Evolutionary conservation across 92 coral and sea anemone species (phyloP).

Genomic region (Porites lobata): DNA sequence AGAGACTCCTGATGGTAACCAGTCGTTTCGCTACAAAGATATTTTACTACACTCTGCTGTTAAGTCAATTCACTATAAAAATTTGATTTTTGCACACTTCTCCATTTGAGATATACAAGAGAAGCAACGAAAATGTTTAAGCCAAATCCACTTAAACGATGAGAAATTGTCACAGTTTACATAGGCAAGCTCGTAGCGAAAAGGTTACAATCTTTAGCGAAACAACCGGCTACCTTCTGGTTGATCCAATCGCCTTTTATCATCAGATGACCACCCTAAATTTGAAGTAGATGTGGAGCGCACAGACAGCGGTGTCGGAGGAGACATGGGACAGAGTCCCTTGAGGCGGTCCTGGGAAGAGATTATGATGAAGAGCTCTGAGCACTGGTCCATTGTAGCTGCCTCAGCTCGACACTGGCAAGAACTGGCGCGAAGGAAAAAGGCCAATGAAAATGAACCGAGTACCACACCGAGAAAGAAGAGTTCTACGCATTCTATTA

Average conservation of each 20-base stretch:
- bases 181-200: too few species aligned
- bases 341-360: conserved; percentile 92
- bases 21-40: too few species aligned
- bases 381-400: conserved; percentile 92
- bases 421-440: conserved; percentile 77
- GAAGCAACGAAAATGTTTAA: too few species aligned
- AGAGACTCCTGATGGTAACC: too few species aligned
- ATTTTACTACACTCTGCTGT: too few species aligned
- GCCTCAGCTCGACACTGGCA: conserved; percentile 94
- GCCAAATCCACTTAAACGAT: too few species aligned
- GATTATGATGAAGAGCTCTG: conserved; percentile 88
- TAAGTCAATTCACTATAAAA: too few species aligned
- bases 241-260: not conserved
- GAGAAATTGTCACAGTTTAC: too few species aligned
- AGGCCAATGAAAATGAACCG: conserved; percentile 34
- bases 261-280: conserved; percentile 63
- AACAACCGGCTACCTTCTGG: too few species aligned
- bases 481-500: conserved; percentile 53
- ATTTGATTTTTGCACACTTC: too few species aligned
- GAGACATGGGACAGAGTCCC: conserved; percentile 81
- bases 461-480: conserved; percentile 44
- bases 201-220: too few species aligned
- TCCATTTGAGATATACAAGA: too few species aligned
- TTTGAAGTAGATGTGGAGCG: conserved; percentile 90
- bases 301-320: conserved; percentile 98